These are phyloP conservation scores for Uloborus diversus DNA, from an alignment of 1,140 invertebrate genomes.

Conservation along the genomic window DNA sequence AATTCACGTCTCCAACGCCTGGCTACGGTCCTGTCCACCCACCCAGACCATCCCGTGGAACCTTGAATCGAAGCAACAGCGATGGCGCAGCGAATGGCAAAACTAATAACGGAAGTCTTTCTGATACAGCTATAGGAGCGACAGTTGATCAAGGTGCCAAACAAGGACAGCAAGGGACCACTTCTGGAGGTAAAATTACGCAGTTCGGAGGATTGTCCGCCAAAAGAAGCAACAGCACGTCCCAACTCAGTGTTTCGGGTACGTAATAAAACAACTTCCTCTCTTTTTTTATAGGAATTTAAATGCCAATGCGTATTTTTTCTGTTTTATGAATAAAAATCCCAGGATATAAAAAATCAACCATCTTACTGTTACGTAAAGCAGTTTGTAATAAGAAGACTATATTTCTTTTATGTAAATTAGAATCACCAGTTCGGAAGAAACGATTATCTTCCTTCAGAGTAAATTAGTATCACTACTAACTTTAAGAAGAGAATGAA, in stretches of 20 bases:
- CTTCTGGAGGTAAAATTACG: constrained; percentile 58
- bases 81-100: constrained; percentile 36
- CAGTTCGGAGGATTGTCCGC: constrained; percentile 69
- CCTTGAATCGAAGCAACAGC: constrained; percentile 34
- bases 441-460: too few relatives aligned
- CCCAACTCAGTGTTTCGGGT: constrained; percentile 95
- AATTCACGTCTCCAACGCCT: constrained; percentile 66
- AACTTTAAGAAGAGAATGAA: too few relatives aligned
- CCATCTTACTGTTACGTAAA: too few relatives aligned
- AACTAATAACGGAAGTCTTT: constrained; percentile 84
- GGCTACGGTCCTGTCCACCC: constrained; percentile 60
- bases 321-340: too few relatives aligned
- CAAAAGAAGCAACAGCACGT: constrained; percentile 95
- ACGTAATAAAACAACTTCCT: too few relatives aligned
- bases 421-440: too few relatives aligned
- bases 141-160: constrained; percentile 9
- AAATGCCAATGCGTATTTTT: too few relatives aligned
- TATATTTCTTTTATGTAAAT: too few relatives aligned
- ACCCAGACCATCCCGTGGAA: constrained; percentile 47
- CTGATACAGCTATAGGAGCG: constrained; percentile 75
- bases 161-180: constrained; percentile 72
- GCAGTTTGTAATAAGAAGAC: too few relatives aligned
- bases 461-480: too few relatives aligned
- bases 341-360: too few relatives aligned
- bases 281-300: too few relatives aligned